These are phyloP conservation scores for Melanotaenia nigrans DNA, from an alignment of 2,797 vertebrate genomes.

Conservation along the genomic window DNA sequence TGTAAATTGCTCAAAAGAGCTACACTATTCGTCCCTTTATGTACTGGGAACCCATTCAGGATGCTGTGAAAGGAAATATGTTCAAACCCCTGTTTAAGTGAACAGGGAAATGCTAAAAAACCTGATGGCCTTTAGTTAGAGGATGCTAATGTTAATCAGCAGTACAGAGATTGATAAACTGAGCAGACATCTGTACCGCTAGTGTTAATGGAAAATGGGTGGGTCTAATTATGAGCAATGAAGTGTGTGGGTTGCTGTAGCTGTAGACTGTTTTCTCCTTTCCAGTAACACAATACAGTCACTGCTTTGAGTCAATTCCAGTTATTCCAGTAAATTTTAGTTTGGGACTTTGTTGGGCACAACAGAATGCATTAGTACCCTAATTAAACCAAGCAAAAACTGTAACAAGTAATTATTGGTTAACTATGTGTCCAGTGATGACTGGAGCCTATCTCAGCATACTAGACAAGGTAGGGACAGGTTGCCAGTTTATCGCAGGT, in stretches of 20 bases:
- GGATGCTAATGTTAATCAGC: conserved; percentile 34
- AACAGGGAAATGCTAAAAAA: conserved; percentile 28
- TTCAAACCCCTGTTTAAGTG: conserved; percentile 12
- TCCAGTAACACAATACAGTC: conserved; percentile 20
- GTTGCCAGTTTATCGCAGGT: not conserved
- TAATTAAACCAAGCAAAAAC: conserved; percentile 18
- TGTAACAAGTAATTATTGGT: conserved; percentile 1
- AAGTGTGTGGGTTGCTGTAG: conserved; percentile 29
- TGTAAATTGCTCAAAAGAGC: conserved; percentile 31
- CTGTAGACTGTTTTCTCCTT: conserved; percentile 29
- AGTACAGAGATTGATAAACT: conserved; percentile 24
- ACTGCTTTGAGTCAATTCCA: conserved; percentile 34
- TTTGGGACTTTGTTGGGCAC: conserved; percentile 22
- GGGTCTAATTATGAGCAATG: conserved; percentile 47
- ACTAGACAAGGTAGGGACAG: no score
- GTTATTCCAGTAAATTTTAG: not conserved
- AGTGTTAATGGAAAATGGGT: conserved; percentile 47
- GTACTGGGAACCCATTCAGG: conserved; percentile 17
- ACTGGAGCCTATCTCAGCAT: no score
- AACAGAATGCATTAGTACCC: conserved; percentile 29
- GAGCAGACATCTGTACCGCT: conserved; percentile 28
- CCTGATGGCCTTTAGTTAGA: conserved; percentile 35
- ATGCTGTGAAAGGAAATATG: conserved; percentile 10
- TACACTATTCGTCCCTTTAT: conserved; percentile 26
- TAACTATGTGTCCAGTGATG: not conserved